Evolutionary conservation across 2,797 vertebrate genomes (phyloP).

Genomic region (Urophycis tenuis): DNA sequence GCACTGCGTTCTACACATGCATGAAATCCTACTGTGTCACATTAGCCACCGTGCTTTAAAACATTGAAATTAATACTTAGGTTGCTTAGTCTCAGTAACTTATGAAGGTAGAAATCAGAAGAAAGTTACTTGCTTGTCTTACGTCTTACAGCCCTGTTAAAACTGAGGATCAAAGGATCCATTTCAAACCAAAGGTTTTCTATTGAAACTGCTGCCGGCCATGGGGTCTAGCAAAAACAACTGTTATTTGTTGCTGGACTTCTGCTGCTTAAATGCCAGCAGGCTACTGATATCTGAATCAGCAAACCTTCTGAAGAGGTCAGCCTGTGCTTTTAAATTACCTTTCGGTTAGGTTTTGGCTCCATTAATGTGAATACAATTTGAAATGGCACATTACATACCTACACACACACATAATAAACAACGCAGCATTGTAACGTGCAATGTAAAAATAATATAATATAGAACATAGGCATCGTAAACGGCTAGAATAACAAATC

Average conservation of each 20-base stretch:
- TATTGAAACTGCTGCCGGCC: not conserved
- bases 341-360: not conserved
- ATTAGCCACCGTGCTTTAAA: not conserved
- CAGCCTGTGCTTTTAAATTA: not conserved
- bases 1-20: not conserved
- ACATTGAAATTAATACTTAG: not conserved
- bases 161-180: not conserved
- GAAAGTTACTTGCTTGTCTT: not conserved
- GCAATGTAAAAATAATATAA: too few species aligned
- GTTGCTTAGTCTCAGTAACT: not conserved
- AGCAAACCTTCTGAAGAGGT: not conserved
- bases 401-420: too few species aligned
- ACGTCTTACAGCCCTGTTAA: not conserved
- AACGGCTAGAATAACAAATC: not conserved
- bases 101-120: not conserved
- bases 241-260: too few species aligned
- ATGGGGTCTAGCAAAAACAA: not conserved
- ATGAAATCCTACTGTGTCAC: not conserved
- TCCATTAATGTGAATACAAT: not conserved
- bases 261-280: not conserved
- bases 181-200: not conserved
- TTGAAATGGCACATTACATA: not conserved
- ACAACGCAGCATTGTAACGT: not conserved
- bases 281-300: not conserved
- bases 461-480: not conserved